Percentiles rank a stretch among this genome's conserved stretches.
Evolutionary conservation across 92 coral and sea anemone genomes (phyloP).

Genomic region (Phymanthus crucifer): DNA sequence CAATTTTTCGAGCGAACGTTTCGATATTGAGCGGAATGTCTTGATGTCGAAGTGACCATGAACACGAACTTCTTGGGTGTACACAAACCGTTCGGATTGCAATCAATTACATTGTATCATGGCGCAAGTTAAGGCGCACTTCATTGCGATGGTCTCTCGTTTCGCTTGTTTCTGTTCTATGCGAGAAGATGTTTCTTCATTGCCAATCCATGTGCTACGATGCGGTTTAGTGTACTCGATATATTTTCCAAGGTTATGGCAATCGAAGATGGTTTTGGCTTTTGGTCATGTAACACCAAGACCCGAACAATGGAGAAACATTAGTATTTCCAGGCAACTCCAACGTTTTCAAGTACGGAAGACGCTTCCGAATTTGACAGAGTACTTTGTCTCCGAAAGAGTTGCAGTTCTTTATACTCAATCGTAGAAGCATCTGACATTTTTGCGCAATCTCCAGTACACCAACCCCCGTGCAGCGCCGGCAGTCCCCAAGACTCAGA

Average conservation of each 20-base stretch:
- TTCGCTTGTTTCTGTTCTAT: too few species aligned
- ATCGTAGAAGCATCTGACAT: slow-evolving; percentile 55
- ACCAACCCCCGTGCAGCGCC: slow-evolving; percentile 61
- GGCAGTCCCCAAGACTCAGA: slow-evolving; percentile 77
- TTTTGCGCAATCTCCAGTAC: slow-evolving; percentile 50
- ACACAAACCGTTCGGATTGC: too few species aligned
- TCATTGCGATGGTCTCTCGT: too few species aligned
- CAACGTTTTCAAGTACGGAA: slow-evolving; percentile 14
- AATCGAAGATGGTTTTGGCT: not conserved
- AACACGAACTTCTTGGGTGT: too few species aligned
- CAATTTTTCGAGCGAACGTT: too few species aligned
- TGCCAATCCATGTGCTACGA: too few species aligned
- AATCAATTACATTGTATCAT: too few species aligned
- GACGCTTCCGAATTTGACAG: not conserved
- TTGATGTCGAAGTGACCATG: too few species aligned
- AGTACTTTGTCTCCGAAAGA: not conserved
- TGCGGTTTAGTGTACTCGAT: too few species aligned
- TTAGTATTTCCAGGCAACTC: slow-evolving; percentile 27
- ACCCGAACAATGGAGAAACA: slow-evolving; percentile 14
- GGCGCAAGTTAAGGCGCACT: too few species aligned
- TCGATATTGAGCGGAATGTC: too few species aligned
- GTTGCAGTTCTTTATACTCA: slow-evolving; percentile 64
- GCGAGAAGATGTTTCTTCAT: too few species aligned
- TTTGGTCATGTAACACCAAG: not conserved
- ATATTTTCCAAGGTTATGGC: not conserved